Percentiles rank a stretch among this genome's conserved stretches.
These are phyloP conservation scores for Phoeniculus purpureus DNA, from an alignment of 2,797 vertebrate species.

Conservation along the genomic window DNA sequence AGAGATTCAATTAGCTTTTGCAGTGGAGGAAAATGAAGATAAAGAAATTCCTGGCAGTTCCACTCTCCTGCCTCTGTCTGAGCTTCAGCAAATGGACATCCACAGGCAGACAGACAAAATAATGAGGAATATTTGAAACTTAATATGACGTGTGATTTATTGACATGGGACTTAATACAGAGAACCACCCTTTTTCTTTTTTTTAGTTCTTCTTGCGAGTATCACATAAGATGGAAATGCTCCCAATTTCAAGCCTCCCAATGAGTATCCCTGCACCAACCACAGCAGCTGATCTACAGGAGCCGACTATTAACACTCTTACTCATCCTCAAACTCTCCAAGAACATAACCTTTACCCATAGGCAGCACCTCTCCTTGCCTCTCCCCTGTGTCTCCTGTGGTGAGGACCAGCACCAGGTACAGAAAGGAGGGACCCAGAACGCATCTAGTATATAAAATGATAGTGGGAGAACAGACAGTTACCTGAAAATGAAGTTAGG, in stretches of 20 bases:
- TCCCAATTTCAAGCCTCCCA: neutral
- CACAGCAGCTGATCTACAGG: neutral
- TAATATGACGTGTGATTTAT: neutral
- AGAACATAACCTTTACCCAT: neutral
- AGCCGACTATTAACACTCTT: neutral
- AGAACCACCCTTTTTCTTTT: neutral
- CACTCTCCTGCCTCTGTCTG: neutral
- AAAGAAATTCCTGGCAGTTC: neutral
- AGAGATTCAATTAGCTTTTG: slow-evolving; percentile 54
- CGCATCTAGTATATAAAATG: neutral
- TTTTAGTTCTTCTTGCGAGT: neutral
- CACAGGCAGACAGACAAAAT: slow-evolving; percentile 13
- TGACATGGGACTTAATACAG: neutral
- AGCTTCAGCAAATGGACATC: slow-evolving; percentile 14
- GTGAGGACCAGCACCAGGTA: neutral
- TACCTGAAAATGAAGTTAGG: neutral
- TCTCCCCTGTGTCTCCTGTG: neutral
- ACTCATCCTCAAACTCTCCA: neutral
- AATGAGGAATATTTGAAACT: slow-evolving; percentile 16
- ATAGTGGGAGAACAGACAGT: neutral
- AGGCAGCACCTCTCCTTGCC: neutral
- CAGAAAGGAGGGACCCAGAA: neutral
- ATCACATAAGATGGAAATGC: neutral
- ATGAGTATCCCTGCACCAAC: neutral
- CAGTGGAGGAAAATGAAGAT: slow-evolving; percentile 25